Percentiles rank a stretch among this genome's conserved stretches.
Conservation (phyloP, 2,113 vertebrate species). For the Ancistrus triradiatus region DNA sequence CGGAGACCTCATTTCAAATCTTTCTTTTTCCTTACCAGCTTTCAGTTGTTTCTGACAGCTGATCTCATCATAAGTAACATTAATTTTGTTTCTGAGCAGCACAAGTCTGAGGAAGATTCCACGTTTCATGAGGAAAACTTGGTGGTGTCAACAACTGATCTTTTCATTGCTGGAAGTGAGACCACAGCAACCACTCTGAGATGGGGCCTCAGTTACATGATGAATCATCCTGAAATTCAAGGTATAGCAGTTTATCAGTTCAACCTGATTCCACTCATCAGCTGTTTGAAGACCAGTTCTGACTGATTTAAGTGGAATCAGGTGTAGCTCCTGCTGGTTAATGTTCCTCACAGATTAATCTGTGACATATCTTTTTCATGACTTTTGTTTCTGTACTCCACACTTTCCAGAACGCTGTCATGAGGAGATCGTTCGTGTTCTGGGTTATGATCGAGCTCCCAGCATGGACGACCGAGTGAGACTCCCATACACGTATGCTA, state of each 20-base stretch:
- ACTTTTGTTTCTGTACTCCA: too few relatives aligned
- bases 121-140: constrained; percentile 65
- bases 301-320: too few relatives aligned
- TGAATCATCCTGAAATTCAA: constrained; percentile 60
- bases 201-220: constrained; percentile 67
- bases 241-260: too few relatives aligned
- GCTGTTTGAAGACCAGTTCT: too few relatives aligned
- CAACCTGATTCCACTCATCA: too few relatives aligned
- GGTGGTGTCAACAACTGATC: constrained; percentile 57
- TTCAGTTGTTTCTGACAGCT: not conserved
- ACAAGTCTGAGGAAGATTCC: constrained; percentile 46
- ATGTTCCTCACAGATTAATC: too few relatives aligned
- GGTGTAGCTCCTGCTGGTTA: too few relatives aligned
- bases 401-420: constrained; percentile 16
- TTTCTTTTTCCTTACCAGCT: too few relatives aligned
- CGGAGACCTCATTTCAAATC: too few relatives aligned
- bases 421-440: constrained; percentile 23
- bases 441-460: constrained; percentile 33
- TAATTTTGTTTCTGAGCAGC: constrained; percentile 47
- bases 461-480: constrained; percentile 35
- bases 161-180: constrained; percentile 69
- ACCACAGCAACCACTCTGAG: constrained; percentile 62
- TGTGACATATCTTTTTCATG: too few relatives aligned
- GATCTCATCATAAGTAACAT: too few relatives aligned
- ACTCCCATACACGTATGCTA: constrained; percentile 37